Conservation (phyloP, 2,797 vertebrate species). For the Brachymystax lenok region DNA sequence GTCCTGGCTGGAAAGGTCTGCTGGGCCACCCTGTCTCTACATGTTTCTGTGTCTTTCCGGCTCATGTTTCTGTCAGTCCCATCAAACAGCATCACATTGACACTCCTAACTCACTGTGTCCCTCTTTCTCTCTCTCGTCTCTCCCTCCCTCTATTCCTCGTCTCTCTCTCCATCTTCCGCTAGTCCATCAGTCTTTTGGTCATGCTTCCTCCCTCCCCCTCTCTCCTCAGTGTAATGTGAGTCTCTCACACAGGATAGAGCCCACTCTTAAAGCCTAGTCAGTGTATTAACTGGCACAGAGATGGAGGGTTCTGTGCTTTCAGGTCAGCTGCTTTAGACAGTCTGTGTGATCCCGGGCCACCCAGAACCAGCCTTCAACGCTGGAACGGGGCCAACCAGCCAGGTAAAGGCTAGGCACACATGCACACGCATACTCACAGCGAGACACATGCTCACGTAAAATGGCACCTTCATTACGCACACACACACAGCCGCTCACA, state of each 20-base stretch:
- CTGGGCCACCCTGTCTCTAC: no score
- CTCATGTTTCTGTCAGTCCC: background rate
- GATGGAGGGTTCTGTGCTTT: slow-evolving; percentile 56
- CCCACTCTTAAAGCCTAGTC: slow-evolving; percentile 39
- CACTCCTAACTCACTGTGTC: no score
- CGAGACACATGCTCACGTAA: slow-evolving; percentile 22
- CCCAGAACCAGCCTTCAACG: slow-evolving; percentile 58
- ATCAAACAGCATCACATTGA: no score
- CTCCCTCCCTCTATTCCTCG: slow-evolving; percentile 16
- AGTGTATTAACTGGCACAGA: slow-evolving; percentile 60
- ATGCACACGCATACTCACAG: no score
- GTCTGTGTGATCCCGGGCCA: slow-evolving; percentile 61
- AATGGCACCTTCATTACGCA: slow-evolving; percentile 42
- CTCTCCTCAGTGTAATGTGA: slow-evolving; percentile 54
- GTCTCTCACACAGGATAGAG: background rate
- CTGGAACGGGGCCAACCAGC: slow-evolving; percentile 48
- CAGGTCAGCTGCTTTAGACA: slow-evolving; percentile 17
- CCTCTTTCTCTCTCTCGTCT: background rate
- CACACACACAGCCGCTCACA: slow-evolving; percentile 20
- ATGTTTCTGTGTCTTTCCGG: background rate
- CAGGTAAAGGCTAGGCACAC: slow-evolving; percentile 53
- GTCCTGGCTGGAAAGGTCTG: background rate
- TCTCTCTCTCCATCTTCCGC: slow-evolving; percentile 1
- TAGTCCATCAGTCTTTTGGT: slow-evolving; percentile 16
- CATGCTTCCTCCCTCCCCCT: slow-evolving; percentile 32